These are phyloP conservation scores for Drosophila varians DNA, from an alignment of 1,140 invertebrate species.

Conservation along the genomic window DNA sequence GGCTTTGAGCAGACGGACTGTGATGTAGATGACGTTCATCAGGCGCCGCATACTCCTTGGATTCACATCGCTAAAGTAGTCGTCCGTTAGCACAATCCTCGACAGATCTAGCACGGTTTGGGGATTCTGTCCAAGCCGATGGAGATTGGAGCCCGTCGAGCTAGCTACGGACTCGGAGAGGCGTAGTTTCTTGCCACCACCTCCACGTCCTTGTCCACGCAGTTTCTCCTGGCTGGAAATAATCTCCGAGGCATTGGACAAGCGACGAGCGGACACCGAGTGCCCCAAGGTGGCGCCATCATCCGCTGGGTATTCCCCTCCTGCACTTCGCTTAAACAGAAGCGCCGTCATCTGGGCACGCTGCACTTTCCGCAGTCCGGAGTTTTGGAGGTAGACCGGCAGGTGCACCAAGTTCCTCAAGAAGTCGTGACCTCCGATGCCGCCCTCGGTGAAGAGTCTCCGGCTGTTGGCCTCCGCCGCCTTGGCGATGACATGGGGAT, in stretches of 20 bases:
- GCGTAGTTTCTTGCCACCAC: conserved; percentile 88
- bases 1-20: conserved; percentile 96
- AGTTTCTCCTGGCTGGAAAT: conserved; percentile 91
- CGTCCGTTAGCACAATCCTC: conserved; percentile 95
- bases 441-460: conserved; percentile 93
- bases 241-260: conserved; percentile 91
- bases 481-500: conserved; percentile 98
- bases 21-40: conserved; percentile 99
- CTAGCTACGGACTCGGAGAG: conserved; percentile 94
- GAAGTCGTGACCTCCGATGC: conserved; percentile 97
- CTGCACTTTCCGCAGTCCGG: conserved; percentile 94
- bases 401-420: conserved; percentile 98
- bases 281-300: conserved; percentile 84
- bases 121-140: conserved; percentile 87
- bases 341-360: conserved; percentile 92
- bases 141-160: conserved; percentile 94
- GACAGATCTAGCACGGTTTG: conserved; percentile 88
- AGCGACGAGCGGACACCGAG: conserved; percentile 88
- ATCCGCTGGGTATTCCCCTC: conserved; percentile 70
- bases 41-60: conserved; percentile 97
- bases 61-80: conserved; percentile 99
- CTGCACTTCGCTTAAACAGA: conserved; percentile 73
- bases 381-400: conserved; percentile 99
- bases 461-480: conserved; percentile 96
- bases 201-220: conserved; percentile 74